A percentile compares a stretch with the other conserved stretches of the same genome.
These are phyloP conservation scores for Selenia dentaria DNA, from an alignment of 2,888 invertebrate species.

Conservation along the genomic window DNA sequence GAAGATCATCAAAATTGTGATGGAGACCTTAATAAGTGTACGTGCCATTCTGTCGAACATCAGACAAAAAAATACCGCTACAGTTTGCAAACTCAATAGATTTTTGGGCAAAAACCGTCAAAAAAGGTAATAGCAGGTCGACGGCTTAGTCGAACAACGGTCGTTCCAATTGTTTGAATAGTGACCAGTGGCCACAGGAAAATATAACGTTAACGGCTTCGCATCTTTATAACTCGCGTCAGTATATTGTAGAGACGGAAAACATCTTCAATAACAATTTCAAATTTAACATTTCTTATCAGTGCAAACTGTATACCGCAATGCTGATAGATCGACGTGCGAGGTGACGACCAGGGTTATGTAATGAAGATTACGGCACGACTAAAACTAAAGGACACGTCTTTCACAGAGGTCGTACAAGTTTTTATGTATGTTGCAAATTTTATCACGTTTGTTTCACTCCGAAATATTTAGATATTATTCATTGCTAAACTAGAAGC, in stretches of 20 bases:
- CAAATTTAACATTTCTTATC: constrained; percentile 25
- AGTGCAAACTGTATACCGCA: constrained; percentile 27
- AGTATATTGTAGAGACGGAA: constrained; percentile 14
- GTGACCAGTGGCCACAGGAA: constrained; percentile 42
- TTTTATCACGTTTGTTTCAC: constrained; percentile 31
- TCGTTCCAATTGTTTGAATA: constrained; percentile 65
- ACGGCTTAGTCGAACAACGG: constrained; percentile 73
- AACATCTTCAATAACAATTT: constrained; percentile 11
- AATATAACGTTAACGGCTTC: constrained; percentile 34
- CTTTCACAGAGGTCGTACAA: constrained; percentile 22
- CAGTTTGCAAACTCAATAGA: constrained; percentile 68
- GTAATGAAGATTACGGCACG: constrained; percentile 29
- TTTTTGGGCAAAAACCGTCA: constrained; percentile 76
- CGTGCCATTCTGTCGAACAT: constrained; percentile 56
- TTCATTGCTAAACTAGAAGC: constrained; percentile 37
- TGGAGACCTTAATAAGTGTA: constrained; percentile 70
- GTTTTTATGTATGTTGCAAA: constrained; percentile 17
- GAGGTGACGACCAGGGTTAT: constrained; percentile 31
- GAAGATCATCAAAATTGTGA: constrained; percentile 52
- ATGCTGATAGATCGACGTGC: constrained; percentile 31
- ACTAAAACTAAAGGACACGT: constrained; percentile 25
- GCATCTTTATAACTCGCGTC: constrained; percentile 5
- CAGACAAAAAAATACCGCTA: constrained; percentile 73
- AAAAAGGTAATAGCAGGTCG: constrained; percentile 72
- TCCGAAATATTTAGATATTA: constrained; percentile 18